Percentiles rank a stretch among this genome's conserved stretches.
phyloP scores from a whole-genome alignment of 2,888 invertebrate species.

The Hemaris fuciformis region DNA sequence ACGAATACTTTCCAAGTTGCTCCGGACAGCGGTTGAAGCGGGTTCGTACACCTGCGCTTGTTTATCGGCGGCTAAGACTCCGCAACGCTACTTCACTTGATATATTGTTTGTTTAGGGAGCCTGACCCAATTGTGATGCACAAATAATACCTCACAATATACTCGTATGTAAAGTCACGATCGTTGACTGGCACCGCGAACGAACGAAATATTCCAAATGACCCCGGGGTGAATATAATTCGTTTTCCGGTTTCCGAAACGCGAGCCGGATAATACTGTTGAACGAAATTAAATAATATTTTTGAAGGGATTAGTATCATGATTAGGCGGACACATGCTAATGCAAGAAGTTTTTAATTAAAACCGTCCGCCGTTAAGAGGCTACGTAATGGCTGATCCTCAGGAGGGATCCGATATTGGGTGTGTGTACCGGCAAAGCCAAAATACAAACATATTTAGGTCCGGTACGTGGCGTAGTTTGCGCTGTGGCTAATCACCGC shows the following conservation, averaged over 20 bases:
- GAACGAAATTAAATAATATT: constrained; percentile 72
- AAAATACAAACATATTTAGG: constrained; percentile 80
- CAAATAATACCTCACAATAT: constrained; percentile 47
- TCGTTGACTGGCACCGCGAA: not conserved
- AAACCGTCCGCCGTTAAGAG: constrained; percentile 78
- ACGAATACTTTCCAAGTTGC: constrained; percentile 74
- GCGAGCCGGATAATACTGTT: constrained; percentile 32
- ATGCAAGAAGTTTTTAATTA: constrained; percentile 82
- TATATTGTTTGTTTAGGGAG: constrained; percentile 69
- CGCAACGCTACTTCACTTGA: constrained; percentile 42
- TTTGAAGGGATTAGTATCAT: constrained; percentile 69
- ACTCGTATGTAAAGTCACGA: not conserved
- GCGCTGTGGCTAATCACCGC: constrained; percentile 71
- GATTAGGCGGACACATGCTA: constrained; percentile 74
- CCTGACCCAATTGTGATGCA: constrained; percentile 63
- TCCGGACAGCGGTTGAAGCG: constrained; percentile 63
- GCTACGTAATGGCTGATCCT: constrained; percentile 79
- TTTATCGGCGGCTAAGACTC: constrained; percentile 66
- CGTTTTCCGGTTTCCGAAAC: constrained; percentile 26
- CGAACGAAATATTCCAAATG: not conserved
- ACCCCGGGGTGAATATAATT: constrained; percentile 31
- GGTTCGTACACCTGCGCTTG: constrained; percentile 68
- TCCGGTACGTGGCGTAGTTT: constrained; percentile 65
- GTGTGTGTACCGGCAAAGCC: constrained; percentile 69
- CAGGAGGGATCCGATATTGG: constrained; percentile 76